Evolutionary conservation across 2,888 invertebrate genomes (phyloP).

Genomic region (Zootermopsis nevadensis): DNA sequence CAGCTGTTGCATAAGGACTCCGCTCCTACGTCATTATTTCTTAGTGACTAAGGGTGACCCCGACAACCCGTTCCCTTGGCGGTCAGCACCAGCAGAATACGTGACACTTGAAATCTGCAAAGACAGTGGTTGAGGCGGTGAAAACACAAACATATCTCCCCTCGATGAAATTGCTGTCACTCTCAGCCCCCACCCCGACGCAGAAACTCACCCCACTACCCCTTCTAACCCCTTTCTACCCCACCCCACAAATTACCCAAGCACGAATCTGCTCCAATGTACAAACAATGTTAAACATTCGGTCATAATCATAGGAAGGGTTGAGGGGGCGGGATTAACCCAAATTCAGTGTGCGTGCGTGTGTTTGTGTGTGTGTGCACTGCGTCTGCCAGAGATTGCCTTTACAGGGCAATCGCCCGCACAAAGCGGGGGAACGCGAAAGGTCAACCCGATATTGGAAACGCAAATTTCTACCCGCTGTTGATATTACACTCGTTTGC

Average conservation of each 20-base stretch:
- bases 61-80: no score
- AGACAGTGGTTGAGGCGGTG: no score
- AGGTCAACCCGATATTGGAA: no score
- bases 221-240: not conserved
- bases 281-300: conserved; percentile 32
- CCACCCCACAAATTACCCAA: conserved; percentile 2
- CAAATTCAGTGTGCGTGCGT: not conserved
- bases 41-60: no score
- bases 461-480: no score
- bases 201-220: no score
- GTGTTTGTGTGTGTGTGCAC: no score
- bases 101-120: no score
- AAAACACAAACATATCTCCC: not conserved
- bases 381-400: not conserved
- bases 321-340: not conserved
- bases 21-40: no score
- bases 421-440: not conserved
- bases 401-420: not conserved
- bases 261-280: conserved; percentile 1
- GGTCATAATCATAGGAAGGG: conserved; percentile 10
- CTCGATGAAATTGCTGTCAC: not conserved
- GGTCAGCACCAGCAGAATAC: no score
- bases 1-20: no score
- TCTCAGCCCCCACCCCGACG: not conserved
- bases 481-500: no score